A percentile compares a stretch with the other conserved stretches of the same genome.
Evolutionary conservation across 2,113 vertebrate species (phyloP).

Genomic region (Garra rufa): DNA sequence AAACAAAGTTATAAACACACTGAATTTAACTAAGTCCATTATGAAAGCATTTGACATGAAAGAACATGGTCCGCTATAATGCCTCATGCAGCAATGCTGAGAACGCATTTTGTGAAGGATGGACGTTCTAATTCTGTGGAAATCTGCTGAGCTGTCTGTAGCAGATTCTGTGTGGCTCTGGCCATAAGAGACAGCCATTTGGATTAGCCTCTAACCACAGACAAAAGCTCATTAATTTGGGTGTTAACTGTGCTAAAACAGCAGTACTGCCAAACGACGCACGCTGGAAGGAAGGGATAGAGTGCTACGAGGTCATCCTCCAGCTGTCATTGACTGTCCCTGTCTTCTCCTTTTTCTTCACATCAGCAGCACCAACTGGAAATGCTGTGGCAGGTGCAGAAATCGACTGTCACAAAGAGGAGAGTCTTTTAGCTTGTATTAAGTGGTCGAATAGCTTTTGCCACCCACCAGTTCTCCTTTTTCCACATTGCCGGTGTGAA

Average conservation of each 20-base stretch:
- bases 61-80: background rate
- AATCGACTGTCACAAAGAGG: conserved; percentile 12
- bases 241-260: background rate
- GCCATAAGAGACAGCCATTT: conserved; percentile 10
- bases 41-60: background rate
- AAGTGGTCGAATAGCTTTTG: conserved; percentile 26
- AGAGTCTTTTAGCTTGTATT: conserved; percentile 22
- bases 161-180: background rate
- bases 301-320: conserved; percentile 12
- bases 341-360: conserved; percentile 4
- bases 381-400: conserved; percentile 25
- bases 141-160: conserved; percentile 7
- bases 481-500: conserved; percentile 7
- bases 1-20: background rate
- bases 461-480: conserved; percentile 14
- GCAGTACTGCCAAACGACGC: background rate
- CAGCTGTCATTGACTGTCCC: conserved; percentile 9
- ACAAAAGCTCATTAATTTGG: conserved; percentile 26
- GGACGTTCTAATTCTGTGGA: background rate
- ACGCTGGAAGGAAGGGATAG: background rate
- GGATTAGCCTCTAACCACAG: conserved; percentile 39
- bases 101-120: background rate
- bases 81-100: background rate
- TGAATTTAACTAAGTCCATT: background rate
- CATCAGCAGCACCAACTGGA: conserved; percentile 4